Percentiles rank a stretch among this genome's conserved stretches.
Evolutionary conservation across 1,140 invertebrate genomes (phyloP).

Genomic region (Cryptotermes secundus): DNA sequence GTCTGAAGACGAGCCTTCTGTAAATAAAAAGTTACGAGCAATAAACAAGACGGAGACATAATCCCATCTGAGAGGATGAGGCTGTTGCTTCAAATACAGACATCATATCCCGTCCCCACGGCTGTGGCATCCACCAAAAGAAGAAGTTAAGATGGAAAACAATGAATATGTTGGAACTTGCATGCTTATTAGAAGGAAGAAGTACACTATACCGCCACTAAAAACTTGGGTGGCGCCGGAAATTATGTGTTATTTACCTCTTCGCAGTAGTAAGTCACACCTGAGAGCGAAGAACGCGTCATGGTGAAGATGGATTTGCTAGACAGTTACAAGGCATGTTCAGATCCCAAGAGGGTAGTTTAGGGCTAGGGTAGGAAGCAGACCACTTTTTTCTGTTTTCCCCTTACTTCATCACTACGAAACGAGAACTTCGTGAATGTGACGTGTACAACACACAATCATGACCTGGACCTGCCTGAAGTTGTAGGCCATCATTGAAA

Average conservation of each 20-base stretch:
- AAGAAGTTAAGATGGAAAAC: conserved; percentile 13
- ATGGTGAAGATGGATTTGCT: too few relatives aligned
- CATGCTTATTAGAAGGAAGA: conserved; percentile 10
- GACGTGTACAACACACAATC: too few relatives aligned
- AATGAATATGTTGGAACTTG: conserved; percentile 17
- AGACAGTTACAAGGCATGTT: too few relatives aligned
- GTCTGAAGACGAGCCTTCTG: not conserved
- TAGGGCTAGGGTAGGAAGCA: too few relatives aligned
- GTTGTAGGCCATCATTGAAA: too few relatives aligned
- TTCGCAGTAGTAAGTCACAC: not conserved
- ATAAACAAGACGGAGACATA: conserved; percentile 8
- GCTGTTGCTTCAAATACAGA: conserved; percentile 4
- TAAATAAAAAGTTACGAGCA: conserved; percentile 20
- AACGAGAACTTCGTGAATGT: too few relatives aligned
- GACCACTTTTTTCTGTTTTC: too few relatives aligned
- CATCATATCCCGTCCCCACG: not conserved
- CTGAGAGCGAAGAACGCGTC: not conserved
- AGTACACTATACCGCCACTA: conserved; percentile 6
- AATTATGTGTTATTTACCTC: conserved; percentile 18
- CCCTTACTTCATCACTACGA: too few relatives aligned
- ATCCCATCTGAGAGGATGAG: not conserved
- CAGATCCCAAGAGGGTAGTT: too few relatives aligned
- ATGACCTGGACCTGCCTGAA: too few relatives aligned
- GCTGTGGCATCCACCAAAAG: not conserved
- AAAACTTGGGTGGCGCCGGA: conserved; percentile 2